Conservation (phyloP, 2,797 vertebrate genomes). For the Dallia pectoralis region DNA sequence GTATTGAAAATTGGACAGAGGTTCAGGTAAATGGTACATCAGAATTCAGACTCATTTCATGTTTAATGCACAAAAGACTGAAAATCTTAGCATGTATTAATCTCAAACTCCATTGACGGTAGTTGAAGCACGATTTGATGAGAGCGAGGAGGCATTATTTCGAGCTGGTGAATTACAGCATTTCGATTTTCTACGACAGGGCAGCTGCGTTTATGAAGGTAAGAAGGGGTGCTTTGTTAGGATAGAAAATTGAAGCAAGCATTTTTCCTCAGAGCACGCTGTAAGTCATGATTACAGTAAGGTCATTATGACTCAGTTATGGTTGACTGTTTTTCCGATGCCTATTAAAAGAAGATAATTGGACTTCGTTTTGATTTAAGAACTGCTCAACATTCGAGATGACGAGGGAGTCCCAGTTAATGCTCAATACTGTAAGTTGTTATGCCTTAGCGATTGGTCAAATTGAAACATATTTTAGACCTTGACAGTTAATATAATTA, state of each 20-base stretch:
- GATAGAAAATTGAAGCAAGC: conserved; percentile 51
- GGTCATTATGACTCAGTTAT: conserved; percentile 43
- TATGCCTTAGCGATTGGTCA: neutral
- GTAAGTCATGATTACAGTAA: conserved; percentile 52
- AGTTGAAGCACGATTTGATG: conserved; percentile 52
- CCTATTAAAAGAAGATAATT: conserved; percentile 51
- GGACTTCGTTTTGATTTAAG: conserved; percentile 33
- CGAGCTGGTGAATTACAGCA: conserved; percentile 55
- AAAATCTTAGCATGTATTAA: conserved; percentile 58
- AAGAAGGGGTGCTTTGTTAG: conserved; percentile 9
- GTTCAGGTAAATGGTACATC: too few relatives aligned
- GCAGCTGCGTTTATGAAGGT: conserved; percentile 38
- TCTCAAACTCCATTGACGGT: conserved; percentile 42
- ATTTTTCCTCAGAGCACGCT: conserved; percentile 50
- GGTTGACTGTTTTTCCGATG: conserved; percentile 48
- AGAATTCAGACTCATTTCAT: conserved; percentile 25
- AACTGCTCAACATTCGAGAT: neutral
- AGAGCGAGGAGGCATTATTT: conserved; percentile 52
- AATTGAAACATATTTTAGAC: conserved; percentile 18
- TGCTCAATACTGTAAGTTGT: conserved; percentile 10
- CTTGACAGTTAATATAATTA: neutral
- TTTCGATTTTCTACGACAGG: conserved; percentile 53
- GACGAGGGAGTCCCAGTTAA: neutral
- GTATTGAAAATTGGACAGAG: too few relatives aligned
- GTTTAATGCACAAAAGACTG: conserved; percentile 25